A percentile compares a stretch with the other conserved stretches of the same genome.
phyloP scores from a whole-genome alignment of 1,140 invertebrate genomes.

The Drosophila nigrodunni region DNA sequence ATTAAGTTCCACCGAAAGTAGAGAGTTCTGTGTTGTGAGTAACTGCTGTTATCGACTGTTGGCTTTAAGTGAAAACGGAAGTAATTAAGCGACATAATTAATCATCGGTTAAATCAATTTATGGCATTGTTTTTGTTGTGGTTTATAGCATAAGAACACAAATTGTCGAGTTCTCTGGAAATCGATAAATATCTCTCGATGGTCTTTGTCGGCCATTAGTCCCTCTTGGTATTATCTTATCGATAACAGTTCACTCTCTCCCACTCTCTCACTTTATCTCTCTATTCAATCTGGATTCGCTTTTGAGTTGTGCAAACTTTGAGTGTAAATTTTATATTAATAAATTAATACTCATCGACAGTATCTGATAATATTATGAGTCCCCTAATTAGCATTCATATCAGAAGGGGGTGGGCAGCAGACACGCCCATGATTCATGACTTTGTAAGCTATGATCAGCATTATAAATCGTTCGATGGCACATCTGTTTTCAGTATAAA shows the following conservation, averaged over 20 bases:
- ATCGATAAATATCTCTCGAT: conserved; percentile 36
- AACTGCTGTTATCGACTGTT: conserved; percentile 16
- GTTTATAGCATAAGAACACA: neutral
- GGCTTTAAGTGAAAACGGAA: conserved; percentile 1
- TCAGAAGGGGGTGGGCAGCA: neutral
- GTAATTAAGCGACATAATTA: conserved; percentile 6
- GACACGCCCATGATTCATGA: conserved; percentile 12
- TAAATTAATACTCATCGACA: conserved; percentile 7
- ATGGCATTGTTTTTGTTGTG: neutral
- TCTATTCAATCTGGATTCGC: neutral
- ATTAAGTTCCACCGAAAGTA: neutral
- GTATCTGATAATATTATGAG: conserved; percentile 17
- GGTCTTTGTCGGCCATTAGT: conserved; percentile 27
- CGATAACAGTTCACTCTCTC: conserved; percentile 9
- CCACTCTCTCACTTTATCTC: neutral
- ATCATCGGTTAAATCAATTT: neutral
- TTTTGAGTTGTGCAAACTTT: neutral
- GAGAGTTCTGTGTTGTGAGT: neutral
- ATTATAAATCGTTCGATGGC: conserved; percentile 46
- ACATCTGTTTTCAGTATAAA: conserved; percentile 28
- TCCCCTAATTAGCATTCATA: conserved; percentile 5
- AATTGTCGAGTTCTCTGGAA: conserved; percentile 41
- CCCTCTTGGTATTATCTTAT: conserved; percentile 45
- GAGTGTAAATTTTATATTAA: conserved; percentile 12
- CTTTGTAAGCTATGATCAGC: conserved; percentile 17